Conservation (phyloP, 1,140 invertebrate species). For the Drosophila ananassae region DNA sequence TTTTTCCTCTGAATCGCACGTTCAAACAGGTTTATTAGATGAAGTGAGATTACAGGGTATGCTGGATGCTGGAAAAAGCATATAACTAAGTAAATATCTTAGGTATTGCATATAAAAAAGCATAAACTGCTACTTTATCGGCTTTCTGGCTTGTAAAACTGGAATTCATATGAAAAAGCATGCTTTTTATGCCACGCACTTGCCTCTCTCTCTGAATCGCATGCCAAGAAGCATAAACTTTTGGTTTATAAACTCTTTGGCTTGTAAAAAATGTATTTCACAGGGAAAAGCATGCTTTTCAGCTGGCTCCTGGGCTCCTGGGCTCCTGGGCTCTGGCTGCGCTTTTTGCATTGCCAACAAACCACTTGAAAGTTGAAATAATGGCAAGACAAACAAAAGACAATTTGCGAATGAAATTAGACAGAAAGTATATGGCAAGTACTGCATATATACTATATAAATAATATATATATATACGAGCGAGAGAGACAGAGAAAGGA, state of each 20-base stretch:
- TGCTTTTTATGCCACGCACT: too few relatives aligned
- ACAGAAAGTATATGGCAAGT: constrained; percentile 12
- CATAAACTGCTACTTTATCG: too few relatives aligned
- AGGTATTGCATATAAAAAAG: too few relatives aligned
- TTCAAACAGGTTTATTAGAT: too few relatives aligned
- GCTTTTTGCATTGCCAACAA: constrained; percentile 39
- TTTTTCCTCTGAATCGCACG: too few relatives aligned
- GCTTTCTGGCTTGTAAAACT: too few relatives aligned
- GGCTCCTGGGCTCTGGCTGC: constrained; percentile 29
- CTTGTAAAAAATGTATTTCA: background rate
- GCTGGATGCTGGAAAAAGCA: too few relatives aligned
- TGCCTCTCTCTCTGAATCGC: too few relatives aligned
- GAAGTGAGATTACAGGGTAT: too few relatives aligned
- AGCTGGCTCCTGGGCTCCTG: constrained; percentile 1
- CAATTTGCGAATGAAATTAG: constrained; percentile 12
- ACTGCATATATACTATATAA: constrained; percentile 6
- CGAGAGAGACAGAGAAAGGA: background rate
- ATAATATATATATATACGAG: constrained; percentile 2
- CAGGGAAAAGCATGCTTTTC: background rate
- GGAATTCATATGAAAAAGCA: too few relatives aligned
- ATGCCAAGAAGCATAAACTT: background rate
- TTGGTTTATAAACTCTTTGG: too few relatives aligned
- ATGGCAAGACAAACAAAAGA: constrained; percentile 21
- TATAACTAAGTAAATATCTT: too few relatives aligned
- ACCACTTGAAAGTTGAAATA: constrained; percentile 49